These are phyloP conservation scores for Fulmarus glacialis DNA, from an alignment of 2,113 vertebrate genomes.

Conservation along the genomic window DNA sequence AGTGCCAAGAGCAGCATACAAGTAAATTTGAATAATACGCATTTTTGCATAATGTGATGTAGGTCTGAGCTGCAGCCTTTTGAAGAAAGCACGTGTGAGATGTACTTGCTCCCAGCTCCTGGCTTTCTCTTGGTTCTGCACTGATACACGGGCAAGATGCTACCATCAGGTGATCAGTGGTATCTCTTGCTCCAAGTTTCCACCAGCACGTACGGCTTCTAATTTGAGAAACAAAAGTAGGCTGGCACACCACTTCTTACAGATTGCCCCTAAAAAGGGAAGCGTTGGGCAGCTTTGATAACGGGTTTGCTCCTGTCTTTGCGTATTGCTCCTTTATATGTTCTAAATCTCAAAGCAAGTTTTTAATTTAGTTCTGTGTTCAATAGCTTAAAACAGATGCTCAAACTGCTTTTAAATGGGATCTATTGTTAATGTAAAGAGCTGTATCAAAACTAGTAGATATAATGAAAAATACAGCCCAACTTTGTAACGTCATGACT, in stretches of 20 bases:
- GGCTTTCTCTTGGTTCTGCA: not conserved
- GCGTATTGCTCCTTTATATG: not conserved
- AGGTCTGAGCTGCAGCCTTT: not conserved
- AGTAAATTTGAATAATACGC: not conserved
- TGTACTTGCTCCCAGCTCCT: not conserved
- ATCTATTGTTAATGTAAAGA: not conserved
- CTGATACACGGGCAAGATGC: rapidly evolving
- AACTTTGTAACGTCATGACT: not conserved
- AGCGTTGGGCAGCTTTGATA: not conserved
- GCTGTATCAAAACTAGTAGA: not conserved
- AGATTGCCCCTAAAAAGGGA: not conserved
- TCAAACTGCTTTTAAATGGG: not conserved
- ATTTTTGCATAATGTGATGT: not conserved
- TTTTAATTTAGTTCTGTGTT: not conserved
- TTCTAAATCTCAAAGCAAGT: not conserved
- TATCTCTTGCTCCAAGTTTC: not conserved
- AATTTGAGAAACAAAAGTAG: not conserved
- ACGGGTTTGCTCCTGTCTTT: not conserved
- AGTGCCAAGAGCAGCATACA: not conserved
- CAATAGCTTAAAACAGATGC: not conserved
- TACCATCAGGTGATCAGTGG: not conserved
- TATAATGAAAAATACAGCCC: not conserved
- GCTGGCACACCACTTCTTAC: not conserved
- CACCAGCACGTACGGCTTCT: not conserved
- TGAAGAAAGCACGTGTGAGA: not conserved